Evolutionary conservation across 1,140 invertebrate genomes (phyloP), one percentile per base, ranked within the genome.

Genomic region (Reticulitermes speratus): DNA sequence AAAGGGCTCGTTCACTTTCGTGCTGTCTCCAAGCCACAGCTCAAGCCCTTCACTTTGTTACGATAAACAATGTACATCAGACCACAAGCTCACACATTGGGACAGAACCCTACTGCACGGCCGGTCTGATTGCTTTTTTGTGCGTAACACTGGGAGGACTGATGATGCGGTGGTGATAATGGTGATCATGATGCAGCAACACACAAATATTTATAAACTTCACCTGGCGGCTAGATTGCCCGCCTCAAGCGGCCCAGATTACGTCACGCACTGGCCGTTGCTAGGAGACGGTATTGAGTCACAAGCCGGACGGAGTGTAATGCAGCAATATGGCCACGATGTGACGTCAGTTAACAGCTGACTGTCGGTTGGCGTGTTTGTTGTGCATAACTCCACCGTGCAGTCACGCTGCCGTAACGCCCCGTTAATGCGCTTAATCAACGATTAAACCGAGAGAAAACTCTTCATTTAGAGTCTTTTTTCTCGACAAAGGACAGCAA

Each of bases 161-260:
- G 65, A 75, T 75, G 65, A 75, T 75, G 65, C 65, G 65, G 65
- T 75, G 65, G 65, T 75, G 65, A 75, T 75, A 75, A 75, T 75
- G 65, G 65, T 75, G 65, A 75, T 75, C 65, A 75, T 75, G 65
- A 75, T 75, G 65, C 65, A 75, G 65, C 65, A 75, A 75, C 65
- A 75, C 65, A 75, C 65, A 75, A 75, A 75, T 75, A 75, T 75
- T 75, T 75, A 75, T 75, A 75, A 75, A 75, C 65, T 75, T 75
- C 65, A 75, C 65, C 65, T 75, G 65, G 65, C 65, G 65, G 65
- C 65, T n/a, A 11, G 65, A 75, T 75, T 30, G n/a, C n/a, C 25
- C 65, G 65, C 65, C 65, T 75, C 65, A 6, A 30, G 65, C 65
- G 65, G n/a, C 2, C 65, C 25, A 75, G 65, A 30, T 75, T 75